Evolutionary conservation across 2,113 vertebrate genomes (phyloP).

Genomic region (Chitala chitala): DNA sequence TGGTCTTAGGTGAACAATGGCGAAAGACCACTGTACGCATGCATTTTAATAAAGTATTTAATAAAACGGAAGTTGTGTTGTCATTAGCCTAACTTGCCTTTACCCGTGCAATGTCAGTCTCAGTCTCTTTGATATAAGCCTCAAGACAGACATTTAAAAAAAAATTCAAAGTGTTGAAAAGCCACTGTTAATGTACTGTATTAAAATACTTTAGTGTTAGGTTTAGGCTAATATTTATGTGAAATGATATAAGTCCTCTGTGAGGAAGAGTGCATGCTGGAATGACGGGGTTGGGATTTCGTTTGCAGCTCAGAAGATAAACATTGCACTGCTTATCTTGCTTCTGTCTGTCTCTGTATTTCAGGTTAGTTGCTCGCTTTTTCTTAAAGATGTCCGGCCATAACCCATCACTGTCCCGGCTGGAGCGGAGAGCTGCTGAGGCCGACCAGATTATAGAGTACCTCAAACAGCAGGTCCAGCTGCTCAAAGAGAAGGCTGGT

Average conservation of each 20-base stretch:
- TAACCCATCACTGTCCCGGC: constrained; percentile 73
- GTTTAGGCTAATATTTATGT: no score
- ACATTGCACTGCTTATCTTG: constrained; percentile 8
- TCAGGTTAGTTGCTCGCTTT: constrained; percentile 73
- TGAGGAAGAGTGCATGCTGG: no score
- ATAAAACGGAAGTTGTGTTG: background rate
- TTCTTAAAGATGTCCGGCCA: constrained; percentile 81
- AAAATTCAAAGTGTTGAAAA: no score
- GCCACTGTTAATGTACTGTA: no score
- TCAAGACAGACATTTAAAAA: no score
- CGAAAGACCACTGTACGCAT: background rate
- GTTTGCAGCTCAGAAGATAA: background rate
- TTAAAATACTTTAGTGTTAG: no score
- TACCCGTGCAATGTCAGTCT: background rate
- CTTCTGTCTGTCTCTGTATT: constrained; percentile 20
- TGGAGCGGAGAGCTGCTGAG: constrained; percentile 89
- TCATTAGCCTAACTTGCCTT: background rate
- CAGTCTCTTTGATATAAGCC: no score
- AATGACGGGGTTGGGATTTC: no score
- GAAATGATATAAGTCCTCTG: no score
- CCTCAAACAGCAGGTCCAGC: constrained; percentile 90
- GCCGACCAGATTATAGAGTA: constrained; percentile 93
- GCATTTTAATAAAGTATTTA: background rate
- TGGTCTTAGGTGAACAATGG: no score
- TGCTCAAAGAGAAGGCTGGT: constrained; percentile 96